Evolutionary conservation across 2,113 vertebrate genomes (phyloP).

Genomic region (Noctilio leporinus): DNA sequence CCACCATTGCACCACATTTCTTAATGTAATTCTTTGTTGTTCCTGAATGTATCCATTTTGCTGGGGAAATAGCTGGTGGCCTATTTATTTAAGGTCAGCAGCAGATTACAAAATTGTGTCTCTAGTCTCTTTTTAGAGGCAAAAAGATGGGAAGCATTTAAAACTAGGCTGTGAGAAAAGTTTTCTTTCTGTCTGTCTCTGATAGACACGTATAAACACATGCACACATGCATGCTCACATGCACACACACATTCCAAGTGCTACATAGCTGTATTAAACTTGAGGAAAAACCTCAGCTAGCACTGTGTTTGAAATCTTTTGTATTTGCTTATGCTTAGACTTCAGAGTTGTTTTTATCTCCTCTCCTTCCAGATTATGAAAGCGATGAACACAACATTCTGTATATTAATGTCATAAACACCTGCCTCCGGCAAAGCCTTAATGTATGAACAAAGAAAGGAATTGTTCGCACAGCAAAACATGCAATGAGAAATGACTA

Average conservation of each 20-base stretch:
- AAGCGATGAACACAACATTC: constrained; percentile 57
- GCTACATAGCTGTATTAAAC: background rate
- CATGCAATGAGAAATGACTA: constrained; percentile 24
- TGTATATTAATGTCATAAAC: constrained; percentile 58
- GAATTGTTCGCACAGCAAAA: constrained; percentile 37
- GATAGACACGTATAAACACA: background rate
- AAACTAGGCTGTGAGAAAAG: background rate
- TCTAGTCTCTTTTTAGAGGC: background rate
- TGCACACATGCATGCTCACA: background rate
- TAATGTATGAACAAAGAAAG: constrained; percentile 50
- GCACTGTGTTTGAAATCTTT: constrained; percentile 58
- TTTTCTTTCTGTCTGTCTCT: background rate
- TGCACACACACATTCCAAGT: background rate
- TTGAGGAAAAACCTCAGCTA: constrained; percentile 29
- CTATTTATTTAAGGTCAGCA: background rate
- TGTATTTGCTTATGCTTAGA: constrained; percentile 19
- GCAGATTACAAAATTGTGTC: background rate
- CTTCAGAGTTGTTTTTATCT: constrained; percentile 66
- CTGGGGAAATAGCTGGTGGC: background rate
- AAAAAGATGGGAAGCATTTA: background rate
- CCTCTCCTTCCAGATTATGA: constrained; percentile 58
- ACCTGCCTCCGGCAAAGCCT: constrained; percentile 47
- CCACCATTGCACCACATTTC: background rate
- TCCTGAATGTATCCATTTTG: background rate
- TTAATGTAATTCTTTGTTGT: background rate